A percentile compares a stretch with the other conserved stretches of the same genome.
These are phyloP conservation scores for Mantis religiosa DNA, from an alignment of 2,888 invertebrate genomes.

Conservation along the genomic window DNA sequence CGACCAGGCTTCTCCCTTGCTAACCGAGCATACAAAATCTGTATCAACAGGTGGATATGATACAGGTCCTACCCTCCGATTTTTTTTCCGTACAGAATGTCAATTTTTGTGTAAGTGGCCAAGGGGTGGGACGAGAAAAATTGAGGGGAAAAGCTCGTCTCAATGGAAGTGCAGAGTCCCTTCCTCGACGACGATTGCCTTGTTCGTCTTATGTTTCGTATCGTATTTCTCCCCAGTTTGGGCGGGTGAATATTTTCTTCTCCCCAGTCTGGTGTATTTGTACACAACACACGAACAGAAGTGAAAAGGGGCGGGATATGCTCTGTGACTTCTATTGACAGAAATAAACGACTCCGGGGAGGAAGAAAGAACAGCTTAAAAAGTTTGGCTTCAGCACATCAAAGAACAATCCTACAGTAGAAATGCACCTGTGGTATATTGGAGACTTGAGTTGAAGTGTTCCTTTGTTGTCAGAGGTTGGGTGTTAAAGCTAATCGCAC, in stretches of 20 bases:
- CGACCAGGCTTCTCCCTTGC: background rate
- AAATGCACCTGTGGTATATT: background rate
- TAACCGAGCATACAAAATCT: background rate
- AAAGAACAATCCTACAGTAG: background rate
- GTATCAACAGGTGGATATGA: slow-evolving; percentile 13
- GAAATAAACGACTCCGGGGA: background rate
- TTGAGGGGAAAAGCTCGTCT: background rate
- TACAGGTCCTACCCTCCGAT: background rate
- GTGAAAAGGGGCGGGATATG: background rate
- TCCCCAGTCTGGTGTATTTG: background rate
- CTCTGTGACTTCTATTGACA: slow-evolving; percentile 6
- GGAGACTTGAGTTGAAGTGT: background rate
- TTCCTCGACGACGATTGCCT: background rate
- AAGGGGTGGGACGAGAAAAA: background rate
- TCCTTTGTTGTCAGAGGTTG: background rate
- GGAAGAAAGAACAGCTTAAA: background rate
- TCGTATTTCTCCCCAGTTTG: background rate
- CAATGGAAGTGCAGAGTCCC: background rate
- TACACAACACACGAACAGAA: background rate
- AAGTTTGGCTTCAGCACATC: background rate
- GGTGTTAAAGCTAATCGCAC: background rate
- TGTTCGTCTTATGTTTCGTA: background rate
- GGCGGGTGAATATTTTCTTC: background rate
- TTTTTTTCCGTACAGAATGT: slow-evolving; percentile 7
- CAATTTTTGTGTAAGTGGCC: slow-evolving; percentile 18